Conservation (phyloP, 2,797 vertebrate genomes). For the Buceros bicornis region DNA sequence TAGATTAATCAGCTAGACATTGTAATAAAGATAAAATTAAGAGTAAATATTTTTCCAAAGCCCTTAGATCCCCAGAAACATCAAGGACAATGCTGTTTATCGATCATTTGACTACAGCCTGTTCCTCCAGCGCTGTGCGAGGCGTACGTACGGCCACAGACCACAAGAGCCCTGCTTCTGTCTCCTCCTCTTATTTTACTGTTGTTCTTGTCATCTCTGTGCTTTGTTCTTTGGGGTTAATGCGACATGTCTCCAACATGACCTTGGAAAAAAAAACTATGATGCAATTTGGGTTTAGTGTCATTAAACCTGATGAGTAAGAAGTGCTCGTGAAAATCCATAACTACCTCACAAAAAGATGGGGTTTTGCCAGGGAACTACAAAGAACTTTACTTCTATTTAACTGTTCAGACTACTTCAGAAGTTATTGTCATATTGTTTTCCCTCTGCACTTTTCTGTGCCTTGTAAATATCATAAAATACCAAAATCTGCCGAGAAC, state of each 20-base stretch:
- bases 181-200: neutral
- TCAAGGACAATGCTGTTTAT: neutral
- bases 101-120: neutral
- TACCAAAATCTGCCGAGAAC: neutral
- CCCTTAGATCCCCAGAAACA: neutral
- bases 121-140: neutral
- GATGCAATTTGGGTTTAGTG: conserved; percentile 69
- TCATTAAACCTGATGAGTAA: conserved; percentile 76
- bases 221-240: conserved; percentile 50
- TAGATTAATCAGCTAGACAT: neutral
- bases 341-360: conserved; percentile 59
- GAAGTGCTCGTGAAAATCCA: conserved; percentile 69
- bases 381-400: neutral
- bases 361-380: conserved; percentile 3
- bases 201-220: neutral
- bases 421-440: neutral
- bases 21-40: neutral
- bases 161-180: neutral
- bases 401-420: neutral
- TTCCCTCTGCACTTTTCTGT: neutral
- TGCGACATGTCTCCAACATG: conserved; percentile 32
- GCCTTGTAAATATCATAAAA: neutral
- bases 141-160: neutral
- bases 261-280: conserved; percentile 67
- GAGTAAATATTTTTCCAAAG: neutral